A percentile compares a stretch with the other conserved stretches of the same genome.
Conservation (phyloP, 2,797 vertebrate species). For the Apogon hyalosoma region DNA sequence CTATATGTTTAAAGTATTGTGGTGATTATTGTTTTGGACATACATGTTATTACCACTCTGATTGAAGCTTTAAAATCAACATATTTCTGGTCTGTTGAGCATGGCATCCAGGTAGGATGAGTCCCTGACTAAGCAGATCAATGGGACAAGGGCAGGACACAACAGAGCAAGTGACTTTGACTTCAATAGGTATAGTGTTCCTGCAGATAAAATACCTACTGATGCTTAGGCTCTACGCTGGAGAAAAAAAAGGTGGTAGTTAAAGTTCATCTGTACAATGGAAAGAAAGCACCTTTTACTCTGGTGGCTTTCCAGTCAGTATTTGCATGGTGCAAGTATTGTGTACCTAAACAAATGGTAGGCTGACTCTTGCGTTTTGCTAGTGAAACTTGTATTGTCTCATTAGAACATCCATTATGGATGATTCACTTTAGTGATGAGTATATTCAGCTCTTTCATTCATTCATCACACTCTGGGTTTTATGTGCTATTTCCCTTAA, state of each 20-base stretch:
- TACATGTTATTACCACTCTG: neutral
- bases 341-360: neutral
- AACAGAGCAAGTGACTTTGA: conserved; percentile 62
- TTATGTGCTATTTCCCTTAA: neutral
- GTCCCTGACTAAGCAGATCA: conserved; percentile 74
- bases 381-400: conserved; percentile 3
- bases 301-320: neutral
- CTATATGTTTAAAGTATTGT: neutral
- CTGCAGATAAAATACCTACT: conserved; percentile 44
- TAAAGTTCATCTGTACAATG: neutral
- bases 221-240: conserved; percentile 9
- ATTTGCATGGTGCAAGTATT: neutral
- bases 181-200: conserved; percentile 46
- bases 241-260: neutral
- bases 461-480: neutral
- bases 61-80: neutral
- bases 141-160: conserved; percentile 69
- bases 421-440: conserved; percentile 2
- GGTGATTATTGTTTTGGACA: neutral
- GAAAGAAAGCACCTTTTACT: neutral
- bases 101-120: conserved; percentile 30
- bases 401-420: conserved; percentile 8
- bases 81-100: conserved; percentile 34
- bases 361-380: neutral
- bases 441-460: conserved; percentile 2